These are phyloP conservation scores for Galaxea fascicularis DNA, from an alignment of 92 coral and sea anemone genomes.

Conservation along the genomic window DNA sequence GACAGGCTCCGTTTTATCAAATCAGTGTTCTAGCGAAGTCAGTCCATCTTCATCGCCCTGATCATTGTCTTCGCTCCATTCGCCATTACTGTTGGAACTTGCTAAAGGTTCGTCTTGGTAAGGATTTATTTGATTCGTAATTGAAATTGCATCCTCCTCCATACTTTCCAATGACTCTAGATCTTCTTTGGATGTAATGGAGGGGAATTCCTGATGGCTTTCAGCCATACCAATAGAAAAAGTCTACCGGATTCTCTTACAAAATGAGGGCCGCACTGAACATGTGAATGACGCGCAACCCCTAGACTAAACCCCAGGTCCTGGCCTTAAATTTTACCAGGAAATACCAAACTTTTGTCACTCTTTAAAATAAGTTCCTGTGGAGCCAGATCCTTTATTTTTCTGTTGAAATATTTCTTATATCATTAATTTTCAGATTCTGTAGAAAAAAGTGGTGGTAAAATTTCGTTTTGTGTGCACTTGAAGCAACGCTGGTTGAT, in stretches of 20 bases:
- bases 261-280: too few relatives aligned
- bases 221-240: neutral
- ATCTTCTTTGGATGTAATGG: neutral
- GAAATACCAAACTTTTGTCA: too few relatives aligned
- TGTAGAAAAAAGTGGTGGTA: too few relatives aligned
- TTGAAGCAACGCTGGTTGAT: too few relatives aligned
- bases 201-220: neutral
- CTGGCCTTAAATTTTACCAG: too few relatives aligned
- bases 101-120: conserved; percentile 1
- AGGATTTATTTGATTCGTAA: neutral
- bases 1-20: conserved; percentile 42
- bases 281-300: too few relatives aligned
- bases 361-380: too few relatives aligned
- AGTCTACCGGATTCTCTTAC: neutral
- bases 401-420: too few relatives aligned
- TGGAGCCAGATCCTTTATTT: too few relatives aligned
- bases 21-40: conserved; percentile 21
- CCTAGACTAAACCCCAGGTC: too few relatives aligned
- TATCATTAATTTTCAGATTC: too few relatives aligned
- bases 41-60: conserved; percentile 39
- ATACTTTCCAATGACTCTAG: neutral
- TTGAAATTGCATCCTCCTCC: neutral
- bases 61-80: neutral
- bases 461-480: too few relatives aligned
- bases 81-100: neutral